Evolutionary conservation across 2,888 invertebrate species (phyloP).

Genomic region (Hydrotaea diabolus): DNA sequence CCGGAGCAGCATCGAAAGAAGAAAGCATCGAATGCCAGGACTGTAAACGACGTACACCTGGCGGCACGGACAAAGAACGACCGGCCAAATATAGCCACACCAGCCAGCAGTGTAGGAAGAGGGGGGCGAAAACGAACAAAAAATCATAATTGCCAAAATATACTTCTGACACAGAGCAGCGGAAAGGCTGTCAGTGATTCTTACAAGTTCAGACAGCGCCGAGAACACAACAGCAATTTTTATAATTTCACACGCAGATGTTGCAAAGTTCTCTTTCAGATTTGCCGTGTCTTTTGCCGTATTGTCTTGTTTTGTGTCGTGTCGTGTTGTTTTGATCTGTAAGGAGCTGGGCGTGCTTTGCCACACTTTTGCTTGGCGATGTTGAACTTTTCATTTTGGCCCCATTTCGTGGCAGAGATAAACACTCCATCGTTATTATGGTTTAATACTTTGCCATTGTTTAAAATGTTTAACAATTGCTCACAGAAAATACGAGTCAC

Average conservation of each 20-base stretch:
- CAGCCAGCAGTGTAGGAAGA: not conserved
- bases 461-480: slow-evolving; percentile 31
- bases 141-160: slow-evolving; percentile 34
- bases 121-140: not conserved
- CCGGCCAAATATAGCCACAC: not conserved
- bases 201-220: slow-evolving; percentile 28
- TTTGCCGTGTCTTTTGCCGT: not conserved
- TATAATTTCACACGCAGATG: slow-evolving; percentile 30
- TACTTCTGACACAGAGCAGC: not conserved
- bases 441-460: slow-evolving; percentile 10
- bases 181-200: slow-evolving; percentile 32
- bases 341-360: no score
- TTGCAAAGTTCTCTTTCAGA: not conserved
- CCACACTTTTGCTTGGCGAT: no score
- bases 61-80: not conserved
- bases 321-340: not conserved
- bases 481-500: not conserved
- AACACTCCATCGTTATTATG: slow-evolving; percentile 37
- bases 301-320: not conserved
- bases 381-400: not conserved
- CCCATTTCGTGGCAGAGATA: slow-evolving; percentile 11
- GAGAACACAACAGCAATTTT: slow-evolving; percentile 22
- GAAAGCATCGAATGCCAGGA: not conserved
- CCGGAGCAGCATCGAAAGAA: not conserved
- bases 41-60: slow-evolving; percentile 1